Base-by-base conservation (phyloP, 2,797 vertebrate species). In the Muraenolepis orangiensis region DNA sequence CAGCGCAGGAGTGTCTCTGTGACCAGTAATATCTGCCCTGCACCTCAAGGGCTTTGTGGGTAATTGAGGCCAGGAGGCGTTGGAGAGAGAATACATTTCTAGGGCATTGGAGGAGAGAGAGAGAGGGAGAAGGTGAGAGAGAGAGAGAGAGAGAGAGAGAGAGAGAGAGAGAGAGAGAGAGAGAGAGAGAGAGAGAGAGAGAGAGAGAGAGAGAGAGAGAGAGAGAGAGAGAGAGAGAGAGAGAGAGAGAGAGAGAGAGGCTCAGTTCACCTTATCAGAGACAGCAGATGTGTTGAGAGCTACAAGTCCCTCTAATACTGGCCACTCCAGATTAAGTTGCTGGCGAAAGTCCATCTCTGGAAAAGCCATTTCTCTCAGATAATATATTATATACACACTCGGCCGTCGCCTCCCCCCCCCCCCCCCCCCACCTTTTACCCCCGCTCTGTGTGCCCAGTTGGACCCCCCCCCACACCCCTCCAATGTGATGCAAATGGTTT, bases 201-300 rank as follows among this genome's bases (percentile, higher is more conserved):
- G n/a, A n/a, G n/a, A n/a, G n/a, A n/a, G n/a, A 34, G 32, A 34
- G 32, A 34, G 3, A 34, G 32, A 34, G 32, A n/a, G n/a, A n/a
- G n/a, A n/a, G n/a, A 13, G 14, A 4, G 14, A 8, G 32, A 4
- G 13, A 42, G 40, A 16, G 40, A 12, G 18, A 51, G 42, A 51
- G 18, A 51, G 42, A 51, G 4, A 38, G 36, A n/a, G 36, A 12
- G 16, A 16, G 46, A 16, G 28, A 64, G 67, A 23, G 74, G 74
- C 66, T 87, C 86, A 74, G 82, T 85, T 86, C 76, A 82, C 57
- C 83, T 88, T 90, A 87, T 90, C 88, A 72, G 83, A 72, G 66
- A 66, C 76, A 81, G 74, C 86, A 88, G 85, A 88, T 79, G 82
- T 74, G 76, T 69, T 72, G 73, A 77, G 40, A 81, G 75, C 78